These are phyloP conservation scores for Callyntrura sp. DNA, from an alignment of 2,888 invertebrate genomes.

Conservation along the genomic window DNA sequence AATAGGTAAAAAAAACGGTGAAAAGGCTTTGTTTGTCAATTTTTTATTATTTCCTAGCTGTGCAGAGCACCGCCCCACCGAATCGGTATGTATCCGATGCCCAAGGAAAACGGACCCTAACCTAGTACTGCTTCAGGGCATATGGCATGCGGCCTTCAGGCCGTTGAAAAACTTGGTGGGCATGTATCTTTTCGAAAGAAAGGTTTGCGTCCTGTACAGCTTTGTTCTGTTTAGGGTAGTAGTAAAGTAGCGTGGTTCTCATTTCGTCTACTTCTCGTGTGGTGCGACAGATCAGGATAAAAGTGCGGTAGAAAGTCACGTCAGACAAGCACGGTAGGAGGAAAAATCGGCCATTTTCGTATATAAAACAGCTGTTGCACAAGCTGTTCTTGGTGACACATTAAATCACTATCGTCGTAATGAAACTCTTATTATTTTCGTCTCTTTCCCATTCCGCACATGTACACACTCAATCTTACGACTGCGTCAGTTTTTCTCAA, in stretches of 20 bases:
- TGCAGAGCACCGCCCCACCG: too few relatives aligned
- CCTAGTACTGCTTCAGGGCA: too few relatives aligned
- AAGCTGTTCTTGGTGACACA: slow-evolving; percentile 84
- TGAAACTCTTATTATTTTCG: slow-evolving; percentile 80
- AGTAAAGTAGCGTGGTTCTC: slow-evolving; percentile 6
- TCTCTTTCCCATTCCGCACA: slow-evolving; percentile 62
- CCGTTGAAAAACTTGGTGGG: too few relatives aligned
- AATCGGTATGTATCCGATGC: too few relatives aligned
- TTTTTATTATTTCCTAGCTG: slow-evolving; percentile 33
- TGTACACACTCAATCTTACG: slow-evolving; percentile 69
- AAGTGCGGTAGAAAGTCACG: slow-evolving; percentile 71
- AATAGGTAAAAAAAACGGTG: not conserved
- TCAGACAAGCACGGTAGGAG: slow-evolving; percentile 77
- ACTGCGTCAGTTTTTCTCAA: slow-evolving; percentile 59
- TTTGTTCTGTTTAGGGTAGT: not conserved
- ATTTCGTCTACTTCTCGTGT: slow-evolving; percentile 33
- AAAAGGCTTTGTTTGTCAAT: slow-evolving; percentile 38
- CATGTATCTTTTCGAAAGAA: too few relatives aligned
- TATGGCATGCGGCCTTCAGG: too few relatives aligned
- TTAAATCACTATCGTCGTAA: slow-evolving; percentile 84
- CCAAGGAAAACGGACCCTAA: too few relatives aligned
- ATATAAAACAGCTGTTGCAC: slow-evolving; percentile 84
- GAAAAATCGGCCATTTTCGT: slow-evolving; percentile 84
- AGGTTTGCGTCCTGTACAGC: not conserved
- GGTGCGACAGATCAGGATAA: not conserved